Conservation (phyloP, 2,113 vertebrate species). For the Willisornis vidua region DNA sequence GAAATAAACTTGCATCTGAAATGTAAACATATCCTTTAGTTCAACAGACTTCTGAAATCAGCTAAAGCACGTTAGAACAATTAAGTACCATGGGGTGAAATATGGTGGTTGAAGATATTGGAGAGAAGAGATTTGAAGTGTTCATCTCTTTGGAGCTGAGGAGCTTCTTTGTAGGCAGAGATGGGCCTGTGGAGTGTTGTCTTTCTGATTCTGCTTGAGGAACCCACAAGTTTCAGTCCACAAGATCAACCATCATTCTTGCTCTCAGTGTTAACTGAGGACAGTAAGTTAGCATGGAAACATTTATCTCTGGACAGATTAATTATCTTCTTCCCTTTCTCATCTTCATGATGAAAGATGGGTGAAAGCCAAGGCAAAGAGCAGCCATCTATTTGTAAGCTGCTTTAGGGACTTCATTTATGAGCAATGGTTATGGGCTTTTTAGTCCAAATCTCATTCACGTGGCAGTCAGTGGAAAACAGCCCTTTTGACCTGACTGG, state of each 20-base stretch:
- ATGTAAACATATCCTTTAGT: conserved; percentile 2
- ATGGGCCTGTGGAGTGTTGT: neutral
- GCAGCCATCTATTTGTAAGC: neutral
- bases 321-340: neutral
- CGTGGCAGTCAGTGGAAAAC: neutral
- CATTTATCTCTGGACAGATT: neutral
- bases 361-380: neutral
- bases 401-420: neutral
- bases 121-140: neutral
- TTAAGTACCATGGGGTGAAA: neutral
- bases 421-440: neutral
- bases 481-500: neutral
- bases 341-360: neutral
- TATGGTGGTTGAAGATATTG: neutral
- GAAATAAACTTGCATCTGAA: conserved; percentile 21
- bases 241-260: neutral
- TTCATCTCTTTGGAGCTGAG: neutral
- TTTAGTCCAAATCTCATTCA: neutral
- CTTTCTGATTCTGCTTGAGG: neutral
- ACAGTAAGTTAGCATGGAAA: neutral
- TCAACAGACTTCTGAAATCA: neutral
- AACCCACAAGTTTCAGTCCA: neutral
- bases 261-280: neutral
- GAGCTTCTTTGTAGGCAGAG: neutral
- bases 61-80: neutral